These are phyloP conservation scores for Tragulus kanchil DNA, from an alignment of 2,113 vertebrate genomes.

Conservation along the genomic window DNA sequence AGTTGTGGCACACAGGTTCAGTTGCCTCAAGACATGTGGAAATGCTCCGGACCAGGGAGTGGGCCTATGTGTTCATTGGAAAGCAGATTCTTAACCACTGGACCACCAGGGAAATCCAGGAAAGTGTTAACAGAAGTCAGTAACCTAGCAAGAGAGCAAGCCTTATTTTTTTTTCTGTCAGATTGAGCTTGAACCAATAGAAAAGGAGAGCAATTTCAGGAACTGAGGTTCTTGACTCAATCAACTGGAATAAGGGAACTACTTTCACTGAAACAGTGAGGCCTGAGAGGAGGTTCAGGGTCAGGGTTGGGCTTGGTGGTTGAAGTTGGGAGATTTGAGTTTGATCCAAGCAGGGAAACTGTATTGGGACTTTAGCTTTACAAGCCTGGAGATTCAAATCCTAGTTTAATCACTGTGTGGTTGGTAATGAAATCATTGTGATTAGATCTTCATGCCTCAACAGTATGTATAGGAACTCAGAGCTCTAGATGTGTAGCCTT, in stretches of 20 bases:
- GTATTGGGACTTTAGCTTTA: background rate
- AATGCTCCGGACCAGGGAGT: background rate
- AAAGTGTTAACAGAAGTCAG: background rate
- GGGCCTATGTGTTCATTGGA: background rate
- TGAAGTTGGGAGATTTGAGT: background rate
- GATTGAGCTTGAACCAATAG: background rate
- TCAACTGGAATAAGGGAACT: background rate
- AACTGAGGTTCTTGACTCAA: background rate
- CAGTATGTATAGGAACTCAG: background rate
- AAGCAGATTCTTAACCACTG: background rate
- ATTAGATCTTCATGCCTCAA: background rate
- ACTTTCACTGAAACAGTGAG: background rate
- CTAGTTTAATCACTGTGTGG: background rate
- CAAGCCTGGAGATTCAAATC: background rate
- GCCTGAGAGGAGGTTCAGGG: background rate
- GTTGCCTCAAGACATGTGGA: background rate
- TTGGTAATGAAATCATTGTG: background rate
- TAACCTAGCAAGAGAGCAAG: background rate
- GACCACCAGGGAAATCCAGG: background rate
- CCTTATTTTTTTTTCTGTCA: background rate
- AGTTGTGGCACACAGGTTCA: background rate
- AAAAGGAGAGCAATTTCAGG: background rate
- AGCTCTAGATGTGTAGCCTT: background rate
- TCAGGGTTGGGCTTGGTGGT: background rate
- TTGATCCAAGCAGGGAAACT: background rate